Base-by-base conservation (phyloP, 2,888 invertebrate genomes). In the Metallyticus violacea region DNA sequence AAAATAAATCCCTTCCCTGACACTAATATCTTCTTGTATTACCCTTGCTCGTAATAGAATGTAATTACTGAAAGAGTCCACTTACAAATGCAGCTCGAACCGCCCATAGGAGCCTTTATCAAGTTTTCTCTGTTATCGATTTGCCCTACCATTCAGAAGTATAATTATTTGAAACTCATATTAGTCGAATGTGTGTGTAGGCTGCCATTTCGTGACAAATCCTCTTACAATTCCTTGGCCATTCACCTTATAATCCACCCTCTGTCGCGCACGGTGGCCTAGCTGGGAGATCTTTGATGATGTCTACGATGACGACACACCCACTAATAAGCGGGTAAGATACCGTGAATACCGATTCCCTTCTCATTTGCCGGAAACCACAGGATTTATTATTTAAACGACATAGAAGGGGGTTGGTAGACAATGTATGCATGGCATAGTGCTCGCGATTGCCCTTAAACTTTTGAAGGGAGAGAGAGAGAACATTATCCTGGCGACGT, bases 321-420 rank as follows among this genome's bases (percentile, higher is more conserved):
- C 83, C 29, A 76, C 77, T 83, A 83, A 83, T 83, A 83, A 83
- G 77, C 83, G 27, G 83, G 77, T 83, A 83, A 27, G 83, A 27
- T 62, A 26, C 26, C 81, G 4, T 26, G 62, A 5, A 40, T 77
- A 83, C 77, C 77, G 83, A 83, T 83, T 62, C 40, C 40, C 40
- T 62, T 62, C 40, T 62, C 40, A 62, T 62, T 62, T 62, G 40
- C 40, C 40, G 40, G 40, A 62, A 62, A 62, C 40, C 40, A 62
- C 15, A 62, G 40, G 40, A 62, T 62, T 62, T 62, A 62, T 62
- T 62, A 62, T 62, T 62, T 62, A 62, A 62, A 62, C 22, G 40
- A 62, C 40, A 22, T 22, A 62, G 40, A 62, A 62, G 15, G 9
- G 40, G 40, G 40, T 62, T 62, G 40, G 40, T 9, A 62, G 40